Evolutionary conservation across 2,797 vertebrate species (phyloP).

Genomic region (Smutsia temminckii): DNA sequence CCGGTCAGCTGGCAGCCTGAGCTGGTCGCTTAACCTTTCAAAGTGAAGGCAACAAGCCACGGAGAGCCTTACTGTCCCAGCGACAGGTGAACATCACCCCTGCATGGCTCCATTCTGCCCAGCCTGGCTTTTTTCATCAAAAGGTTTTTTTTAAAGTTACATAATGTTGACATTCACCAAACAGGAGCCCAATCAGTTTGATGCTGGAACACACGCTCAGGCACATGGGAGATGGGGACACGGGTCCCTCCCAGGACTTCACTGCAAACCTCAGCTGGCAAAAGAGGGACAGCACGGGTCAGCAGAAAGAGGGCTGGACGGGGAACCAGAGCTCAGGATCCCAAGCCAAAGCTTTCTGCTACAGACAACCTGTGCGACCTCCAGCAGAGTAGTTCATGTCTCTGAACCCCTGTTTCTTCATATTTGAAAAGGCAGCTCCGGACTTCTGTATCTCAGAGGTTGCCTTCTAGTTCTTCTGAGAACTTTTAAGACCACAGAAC

Average conservation of each 20-base stretch:
- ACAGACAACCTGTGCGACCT: neutral
- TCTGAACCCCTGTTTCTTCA: neutral
- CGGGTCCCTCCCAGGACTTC: accelerated
- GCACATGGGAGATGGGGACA: accelerated
- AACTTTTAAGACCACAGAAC: neutral
- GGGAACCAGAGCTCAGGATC: neutral
- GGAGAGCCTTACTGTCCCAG: too few species aligned
- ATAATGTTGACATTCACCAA: neutral
- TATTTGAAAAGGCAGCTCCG: neutral
- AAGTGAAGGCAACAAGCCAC: too few species aligned
- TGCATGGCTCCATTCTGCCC: accelerated
- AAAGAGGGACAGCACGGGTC: accelerated
- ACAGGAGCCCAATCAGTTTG: neutral
- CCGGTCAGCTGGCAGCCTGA: neutral
- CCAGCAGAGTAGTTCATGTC: neutral
- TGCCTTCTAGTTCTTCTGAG: neutral
- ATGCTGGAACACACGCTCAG: neutral
- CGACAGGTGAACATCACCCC: neutral
- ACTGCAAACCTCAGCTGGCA: accelerated
- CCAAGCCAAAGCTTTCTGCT: accelerated
- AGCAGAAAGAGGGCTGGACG: neutral
- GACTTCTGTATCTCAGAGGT: neutral
- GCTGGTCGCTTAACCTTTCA: neutral
- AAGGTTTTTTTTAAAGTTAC: neutral
- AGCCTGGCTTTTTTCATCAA: neutral